Evolutionary conservation across 2,888 invertebrate genomes (phyloP).

Genomic region (Eilema depressum): DNA sequence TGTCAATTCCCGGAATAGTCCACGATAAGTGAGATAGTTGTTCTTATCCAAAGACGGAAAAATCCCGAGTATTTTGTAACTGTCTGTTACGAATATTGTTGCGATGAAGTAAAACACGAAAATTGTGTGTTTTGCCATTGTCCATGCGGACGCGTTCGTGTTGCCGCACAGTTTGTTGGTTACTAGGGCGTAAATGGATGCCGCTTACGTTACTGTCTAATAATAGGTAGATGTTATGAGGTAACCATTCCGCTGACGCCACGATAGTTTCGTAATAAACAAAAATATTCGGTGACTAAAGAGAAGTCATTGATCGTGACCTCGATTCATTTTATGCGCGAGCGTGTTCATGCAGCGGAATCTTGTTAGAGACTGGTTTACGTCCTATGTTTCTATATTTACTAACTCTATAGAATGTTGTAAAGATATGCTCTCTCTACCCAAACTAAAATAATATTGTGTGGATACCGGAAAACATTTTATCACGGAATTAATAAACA

Average conservation of each 20-base stretch:
- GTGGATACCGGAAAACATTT: not conserved
- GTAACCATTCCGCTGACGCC: slow-evolving; percentile 79
- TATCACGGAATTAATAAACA: not conserved
- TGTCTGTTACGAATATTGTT: slow-evolving; percentile 64
- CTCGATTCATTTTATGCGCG: slow-evolving; percentile 62
- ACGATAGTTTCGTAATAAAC: slow-evolving; percentile 76
- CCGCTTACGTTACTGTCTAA: slow-evolving; percentile 77
- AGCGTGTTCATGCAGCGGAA: slow-evolving; percentile 59
- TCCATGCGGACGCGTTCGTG: slow-evolving; percentile 70
- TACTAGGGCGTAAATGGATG: slow-evolving; percentile 78
- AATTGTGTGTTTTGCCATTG: slow-evolving; percentile 69
- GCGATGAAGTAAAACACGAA: slow-evolving; percentile 67
- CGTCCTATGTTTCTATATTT: slow-evolving; percentile 24
- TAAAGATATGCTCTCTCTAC: slow-evolving; percentile 9
- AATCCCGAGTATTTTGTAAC: slow-evolving; percentile 84
- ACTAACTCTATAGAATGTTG: slow-evolving; percentile 14
- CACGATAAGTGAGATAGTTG: slow-evolving; percentile 83
- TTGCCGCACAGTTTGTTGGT: slow-evolving; percentile 70
- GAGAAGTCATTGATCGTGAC: slow-evolving; percentile 74
- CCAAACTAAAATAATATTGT: not conserved
- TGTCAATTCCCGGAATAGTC: slow-evolving; percentile 82
- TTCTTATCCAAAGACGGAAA: slow-evolving; percentile 84
- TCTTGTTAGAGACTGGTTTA: slow-evolving; percentile 32
- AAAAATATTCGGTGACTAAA: slow-evolving; percentile 78
- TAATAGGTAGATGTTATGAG: slow-evolving; percentile 83